Percentiles rank a stretch among this genome's conserved stretches.
These are phyloP conservation scores for Alectoris magna DNA, from an alignment of 2,797 vertebrate species.

Conservation along the genomic window DNA sequence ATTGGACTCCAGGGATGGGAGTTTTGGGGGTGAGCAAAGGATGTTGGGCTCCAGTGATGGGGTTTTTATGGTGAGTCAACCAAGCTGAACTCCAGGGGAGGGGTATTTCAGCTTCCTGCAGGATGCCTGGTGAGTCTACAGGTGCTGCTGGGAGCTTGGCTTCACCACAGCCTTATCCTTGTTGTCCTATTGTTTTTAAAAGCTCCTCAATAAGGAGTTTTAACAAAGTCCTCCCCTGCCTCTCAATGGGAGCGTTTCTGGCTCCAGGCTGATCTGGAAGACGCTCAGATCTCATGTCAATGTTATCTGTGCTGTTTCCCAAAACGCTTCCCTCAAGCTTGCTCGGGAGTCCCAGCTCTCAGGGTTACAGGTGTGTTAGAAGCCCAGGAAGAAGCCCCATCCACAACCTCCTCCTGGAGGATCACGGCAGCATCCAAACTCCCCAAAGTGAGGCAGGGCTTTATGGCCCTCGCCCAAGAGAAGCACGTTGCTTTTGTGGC, in stretches of 20 bases:
- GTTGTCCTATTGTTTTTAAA: neutral
- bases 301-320: neutral
- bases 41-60: too few species aligned
- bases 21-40: too few species aligned
- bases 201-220: neutral
- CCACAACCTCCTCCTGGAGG: neutral
- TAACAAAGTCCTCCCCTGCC: neutral
- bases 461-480: slow-evolving; percentile 17
- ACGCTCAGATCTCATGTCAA: neutral
- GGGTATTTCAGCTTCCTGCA: neutral
- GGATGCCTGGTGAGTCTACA: neutral
- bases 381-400: neutral
- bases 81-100: neutral
- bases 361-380: neutral
- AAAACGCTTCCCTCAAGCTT: fast-evolving
- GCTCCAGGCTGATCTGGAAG: neutral
- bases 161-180: neutral
- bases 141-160: neutral
- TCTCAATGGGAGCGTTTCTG: neutral
- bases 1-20: neutral
- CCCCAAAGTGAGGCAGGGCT: neutral
- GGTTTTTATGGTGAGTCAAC: neutral
- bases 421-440: neutral
- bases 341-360: neutral
- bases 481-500: slow-evolving; percentile 67